Conservation (phyloP, 2,797 vertebrate species). For the Macropus fuliginosus region DNA sequence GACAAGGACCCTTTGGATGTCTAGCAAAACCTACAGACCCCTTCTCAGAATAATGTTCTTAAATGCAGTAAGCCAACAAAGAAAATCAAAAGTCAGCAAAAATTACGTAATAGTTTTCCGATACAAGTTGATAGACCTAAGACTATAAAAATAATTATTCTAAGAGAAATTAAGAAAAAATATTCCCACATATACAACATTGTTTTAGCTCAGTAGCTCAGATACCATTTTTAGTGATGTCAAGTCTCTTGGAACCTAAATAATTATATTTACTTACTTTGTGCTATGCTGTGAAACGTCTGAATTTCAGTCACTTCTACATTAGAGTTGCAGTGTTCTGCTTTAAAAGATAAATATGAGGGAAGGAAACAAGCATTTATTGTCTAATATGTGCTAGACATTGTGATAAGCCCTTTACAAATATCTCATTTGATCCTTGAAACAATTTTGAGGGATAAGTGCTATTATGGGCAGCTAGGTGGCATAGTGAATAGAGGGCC, state of each 20-base stretch:
- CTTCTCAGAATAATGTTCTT: not conserved
- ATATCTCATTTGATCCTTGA: not conserved
- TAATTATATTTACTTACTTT: constrained; percentile 22
- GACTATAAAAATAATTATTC: not conserved
- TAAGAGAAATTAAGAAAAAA: constrained; percentile 51
- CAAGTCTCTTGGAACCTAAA: constrained; percentile 19
- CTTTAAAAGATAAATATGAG: not conserved
- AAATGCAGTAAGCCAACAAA: not conserved
- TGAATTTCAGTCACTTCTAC: not conserved
- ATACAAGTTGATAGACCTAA: not conserved
- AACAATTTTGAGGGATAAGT: not conserved
- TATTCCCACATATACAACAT: not conserved
- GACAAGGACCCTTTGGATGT: not conserved
- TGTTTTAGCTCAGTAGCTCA: constrained; percentile 12
- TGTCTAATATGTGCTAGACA: not conserved
- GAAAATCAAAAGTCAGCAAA: not conserved
- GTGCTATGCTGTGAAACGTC: not conserved
- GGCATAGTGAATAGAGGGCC: too few species aligned
- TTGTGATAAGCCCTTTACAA: not conserved
- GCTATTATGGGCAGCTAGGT: not conserved
- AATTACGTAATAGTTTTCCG: not conserved
- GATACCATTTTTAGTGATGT: not conserved
- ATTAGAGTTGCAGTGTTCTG: not conserved
- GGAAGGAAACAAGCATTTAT: not conserved
- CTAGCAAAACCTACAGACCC: not conserved